Percentiles rank a stretch among this genome's conserved stretches.
These are phyloP conservation scores for Cancer borealis DNA, from an alignment of 2,888 invertebrate species.

Conservation along the genomic window DNA sequence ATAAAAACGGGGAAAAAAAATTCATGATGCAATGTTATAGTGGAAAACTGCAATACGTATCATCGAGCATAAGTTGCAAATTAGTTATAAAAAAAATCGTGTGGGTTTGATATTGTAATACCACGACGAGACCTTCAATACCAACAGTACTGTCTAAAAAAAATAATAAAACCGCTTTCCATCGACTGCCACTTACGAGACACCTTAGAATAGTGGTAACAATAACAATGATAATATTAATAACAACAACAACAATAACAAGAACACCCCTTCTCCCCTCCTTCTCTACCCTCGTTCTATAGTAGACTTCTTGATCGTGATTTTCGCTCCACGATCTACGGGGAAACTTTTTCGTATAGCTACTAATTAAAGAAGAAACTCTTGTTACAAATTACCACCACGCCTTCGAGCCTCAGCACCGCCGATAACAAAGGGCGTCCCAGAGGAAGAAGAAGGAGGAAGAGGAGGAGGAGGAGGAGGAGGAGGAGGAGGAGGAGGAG, in stretches of 20 bases:
- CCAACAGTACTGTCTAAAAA: too few relatives aligned
- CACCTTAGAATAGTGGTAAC: not conserved
- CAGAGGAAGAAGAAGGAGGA: too few relatives aligned
- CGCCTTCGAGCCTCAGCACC: not conserved
- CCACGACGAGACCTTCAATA: too few relatives aligned
- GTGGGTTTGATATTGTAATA: too few relatives aligned
- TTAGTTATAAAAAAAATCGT: too few relatives aligned
- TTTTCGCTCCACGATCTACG: not conserved
- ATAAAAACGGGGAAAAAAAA: not conserved
- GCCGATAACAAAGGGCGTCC: not conserved
- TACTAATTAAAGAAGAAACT: not conserved
- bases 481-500: not conserved
- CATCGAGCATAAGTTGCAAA: too few relatives aligned
- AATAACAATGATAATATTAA: not conserved
- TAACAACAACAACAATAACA: not conserved
- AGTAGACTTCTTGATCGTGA: not conserved
- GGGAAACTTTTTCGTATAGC: not conserved
- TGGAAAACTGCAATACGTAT: too few relatives aligned
- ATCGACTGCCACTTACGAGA: too few relatives aligned
- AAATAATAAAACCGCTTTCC: too few relatives aligned
- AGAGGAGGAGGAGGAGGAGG: conserved; percentile 17
- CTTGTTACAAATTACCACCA: not conserved
- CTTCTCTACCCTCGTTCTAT: not conserved
- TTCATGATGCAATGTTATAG: too few relatives aligned
- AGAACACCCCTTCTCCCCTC: not conserved